Evolutionary conservation across 2,113 vertebrate genomes (phyloP), one percentile per base, ranked within the genome.

Genomic region (Stegostoma tigrinum): DNA sequence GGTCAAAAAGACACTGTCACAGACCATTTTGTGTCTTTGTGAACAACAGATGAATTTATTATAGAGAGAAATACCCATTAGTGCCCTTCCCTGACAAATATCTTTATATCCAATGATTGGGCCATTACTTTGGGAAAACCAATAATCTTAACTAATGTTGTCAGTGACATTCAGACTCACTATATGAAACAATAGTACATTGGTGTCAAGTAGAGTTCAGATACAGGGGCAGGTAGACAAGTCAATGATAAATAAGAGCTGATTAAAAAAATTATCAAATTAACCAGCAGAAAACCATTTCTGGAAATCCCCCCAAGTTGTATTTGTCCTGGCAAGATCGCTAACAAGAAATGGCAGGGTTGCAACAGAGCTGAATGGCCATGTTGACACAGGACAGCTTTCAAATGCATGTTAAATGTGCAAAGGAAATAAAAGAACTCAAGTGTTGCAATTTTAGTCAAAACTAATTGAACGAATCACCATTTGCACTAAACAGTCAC

Each of bases 251-350:
- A 90, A 30, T 30, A 61, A 61, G 87, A n/a, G 87, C 87, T 15
- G 87, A 61, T 55, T 61, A 30, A n/a, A 61, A 61, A 10, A 19
- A 14, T 64, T 90, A 90, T n/a, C 24, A 61, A 90, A 34, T 34
- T 90, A 55, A 90, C 27, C 27, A 6, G 86, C 42, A 55, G 1
- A 86, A 61, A 61, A 61, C 55, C 7, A 3, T 15, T 24, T 90
- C 52, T 90, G 85, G 48, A 87, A 87, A 87, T 87, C 52, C 45
- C 87, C 52, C 14, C 87, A 90, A 15, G 27, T 90, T 55, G 27
- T 90, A 89, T 89, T 89, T 89, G 86, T 89, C 7, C 24, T 89
- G 86, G 86, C 86, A 89, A 48, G 86, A 89, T 8, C 45, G 30
- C 48, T 30, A 55, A 55, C 8, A 0, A 52, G 86, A 30, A 89